phyloP scores from a whole-genome alignment of 2,797 vertebrate genomes.

The Tarsius wallacei region DNA sequence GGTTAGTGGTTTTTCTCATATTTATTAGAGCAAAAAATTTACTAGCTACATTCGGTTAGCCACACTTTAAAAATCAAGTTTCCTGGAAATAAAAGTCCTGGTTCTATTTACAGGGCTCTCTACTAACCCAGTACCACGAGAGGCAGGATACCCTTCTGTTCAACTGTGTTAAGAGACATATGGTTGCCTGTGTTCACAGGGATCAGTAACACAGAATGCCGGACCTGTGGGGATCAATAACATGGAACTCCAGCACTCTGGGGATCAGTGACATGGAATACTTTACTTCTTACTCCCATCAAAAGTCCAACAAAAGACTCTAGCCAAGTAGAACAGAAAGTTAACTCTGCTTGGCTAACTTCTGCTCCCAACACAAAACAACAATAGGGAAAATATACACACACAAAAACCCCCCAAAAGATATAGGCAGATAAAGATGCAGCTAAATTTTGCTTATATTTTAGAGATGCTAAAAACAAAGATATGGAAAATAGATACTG shows the following conservation, averaged over 20 bases:
- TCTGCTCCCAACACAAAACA: background rate
- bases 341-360: background rate
- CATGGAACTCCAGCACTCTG: background rate
- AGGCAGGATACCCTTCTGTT: background rate
- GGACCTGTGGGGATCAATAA: background rate
- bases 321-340: background rate
- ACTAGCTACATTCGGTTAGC: background rate
- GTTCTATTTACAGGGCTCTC: background rate
- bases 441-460: background rate
- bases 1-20: background rate
- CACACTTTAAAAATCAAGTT: background rate
- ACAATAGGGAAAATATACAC: background rate
- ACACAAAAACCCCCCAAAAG: background rate
- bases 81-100: background rate
- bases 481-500: background rate
- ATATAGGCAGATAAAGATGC: background rate
- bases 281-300: background rate
- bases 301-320: background rate
- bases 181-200: background rate
- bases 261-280: background rate
- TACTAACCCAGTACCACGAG: background rate
- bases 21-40: conserved; percentile 36
- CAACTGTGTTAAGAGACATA: background rate
- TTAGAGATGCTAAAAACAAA: conserved; percentile 1
- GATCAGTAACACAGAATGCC: background rate